These are phyloP conservation scores for Diceros bicornis DNA, from an alignment of 2,797 vertebrate genomes.

Conservation along the genomic window DNA sequence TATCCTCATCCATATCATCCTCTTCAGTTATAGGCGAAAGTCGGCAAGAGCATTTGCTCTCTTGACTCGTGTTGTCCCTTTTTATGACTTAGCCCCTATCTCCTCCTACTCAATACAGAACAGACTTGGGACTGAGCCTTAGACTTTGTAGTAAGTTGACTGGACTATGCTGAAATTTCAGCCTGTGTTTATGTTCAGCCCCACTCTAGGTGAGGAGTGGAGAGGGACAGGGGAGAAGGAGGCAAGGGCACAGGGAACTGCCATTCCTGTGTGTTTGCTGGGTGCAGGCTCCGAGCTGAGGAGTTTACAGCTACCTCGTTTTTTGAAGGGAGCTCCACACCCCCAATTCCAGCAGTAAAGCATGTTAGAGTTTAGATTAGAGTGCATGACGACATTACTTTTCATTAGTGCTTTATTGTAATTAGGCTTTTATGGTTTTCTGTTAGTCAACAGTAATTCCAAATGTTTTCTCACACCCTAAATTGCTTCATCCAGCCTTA, in stretches of 20 bases:
- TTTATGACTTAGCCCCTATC: neutral
- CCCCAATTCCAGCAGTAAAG: neutral
- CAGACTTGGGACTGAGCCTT: neutral
- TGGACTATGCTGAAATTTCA: neutral
- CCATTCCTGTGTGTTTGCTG: neutral
- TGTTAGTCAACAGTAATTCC: neutral
- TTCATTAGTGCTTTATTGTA: neutral
- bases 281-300: no score
- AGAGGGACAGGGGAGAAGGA: accelerated
- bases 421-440: conserved; percentile 13
- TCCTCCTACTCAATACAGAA: neutral
- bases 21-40: neutral
- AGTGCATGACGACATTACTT: neutral
- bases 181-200: neutral
- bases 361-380: neutral
- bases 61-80: neutral
- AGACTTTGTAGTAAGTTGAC: neutral
- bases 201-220: neutral
- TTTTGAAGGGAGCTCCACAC: neutral
- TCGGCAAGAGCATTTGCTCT: neutral
- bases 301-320: neutral
- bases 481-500: neutral
- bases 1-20: neutral
- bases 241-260: neutral
- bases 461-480: neutral